These are phyloP conservation scores for Montifringilla adamsi DNA, from an alignment of 2,113 vertebrate species.

Conservation along the genomic window DNA sequence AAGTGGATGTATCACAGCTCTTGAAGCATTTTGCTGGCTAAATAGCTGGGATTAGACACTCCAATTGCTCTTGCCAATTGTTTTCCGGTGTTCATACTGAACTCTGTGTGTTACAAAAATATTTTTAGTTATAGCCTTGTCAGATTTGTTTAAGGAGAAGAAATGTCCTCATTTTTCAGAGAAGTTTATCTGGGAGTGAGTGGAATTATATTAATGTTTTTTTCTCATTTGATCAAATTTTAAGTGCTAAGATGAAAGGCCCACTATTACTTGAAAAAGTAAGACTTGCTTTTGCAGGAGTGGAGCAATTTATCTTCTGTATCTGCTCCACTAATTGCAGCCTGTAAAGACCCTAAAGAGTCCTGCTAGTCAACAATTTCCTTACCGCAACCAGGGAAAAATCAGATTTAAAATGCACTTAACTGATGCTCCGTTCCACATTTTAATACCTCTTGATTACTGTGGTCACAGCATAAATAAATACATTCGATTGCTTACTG, in stretches of 20 bases:
- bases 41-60: background rate
- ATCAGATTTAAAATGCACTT: background rate
- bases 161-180: background rate
- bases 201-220: background rate
- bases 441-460: constrained; percentile 7
- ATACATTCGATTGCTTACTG: background rate
- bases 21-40: background rate
- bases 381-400: background rate
- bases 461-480: constrained; percentile 9
- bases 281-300: background rate
- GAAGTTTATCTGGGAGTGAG: background rate
- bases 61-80: background rate
- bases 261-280: background rate
- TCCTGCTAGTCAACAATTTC: background rate
- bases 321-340: background rate
- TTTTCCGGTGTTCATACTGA: background rate
- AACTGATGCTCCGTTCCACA: background rate
- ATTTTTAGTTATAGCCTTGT: constrained; percentile 16
- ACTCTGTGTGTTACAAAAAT: background rate
- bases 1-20: background rate
- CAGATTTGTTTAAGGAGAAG: constrained; percentile 4
- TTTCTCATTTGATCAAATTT: background rate
- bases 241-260: background rate
- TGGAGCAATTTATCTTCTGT: background rate
- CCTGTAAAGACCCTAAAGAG: background rate